Base-by-base conservation (phyloP, 2,797 vertebrate genomes). In the Danio jaintianensis region DNA sequence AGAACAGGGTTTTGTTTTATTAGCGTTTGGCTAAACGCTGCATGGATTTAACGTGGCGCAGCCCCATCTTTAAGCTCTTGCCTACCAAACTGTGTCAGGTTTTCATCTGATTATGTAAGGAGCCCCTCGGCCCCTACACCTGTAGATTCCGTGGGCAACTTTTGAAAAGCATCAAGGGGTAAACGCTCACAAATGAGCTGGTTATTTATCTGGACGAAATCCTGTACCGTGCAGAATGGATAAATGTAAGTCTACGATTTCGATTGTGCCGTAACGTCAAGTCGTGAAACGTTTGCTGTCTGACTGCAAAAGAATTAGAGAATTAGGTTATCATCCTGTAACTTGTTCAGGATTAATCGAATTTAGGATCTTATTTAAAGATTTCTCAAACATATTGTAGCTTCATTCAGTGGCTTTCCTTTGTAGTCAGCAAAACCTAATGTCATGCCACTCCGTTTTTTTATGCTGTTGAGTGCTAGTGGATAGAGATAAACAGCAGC, bases 101-200 rank as follows among this genome's bases (percentile, higher is more conserved):
- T 55, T 79, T 63, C 48, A 43, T 72, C 58, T n/a, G 68, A 47
- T 79, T 63, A 53, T 72, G 36, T 79, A 70, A 79, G 29, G 55
- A 7, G 16, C 29, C 43, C 52, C 20, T 58, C 22, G 22, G 15
- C 22, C n/a, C n/a, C n/a, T 69, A 22, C 43, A 79, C 77, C 77
- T 79, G 77, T 62, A 53, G 45, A 78, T 59, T 43, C 11, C 7
- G 42, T 50, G 53, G 55, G 64, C 43, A 69, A 78, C 75, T 58
- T 78, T 22, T 59, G 3, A 11, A 53, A 62, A 43, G 67, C 67
- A 36, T 5, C 6, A 11, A 7, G 11, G 15, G 16, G 16, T 20
- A 36, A 61, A 61, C 38, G 29, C 29, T 67, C 38, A 11, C 45
- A 9, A 12, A 40, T 20, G 12, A n/a, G 15, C 13, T n/a, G 8